These are phyloP conservation scores for Gavia stellata DNA, from an alignment of 2,113 vertebrate species.

Conservation along the genomic window DNA sequence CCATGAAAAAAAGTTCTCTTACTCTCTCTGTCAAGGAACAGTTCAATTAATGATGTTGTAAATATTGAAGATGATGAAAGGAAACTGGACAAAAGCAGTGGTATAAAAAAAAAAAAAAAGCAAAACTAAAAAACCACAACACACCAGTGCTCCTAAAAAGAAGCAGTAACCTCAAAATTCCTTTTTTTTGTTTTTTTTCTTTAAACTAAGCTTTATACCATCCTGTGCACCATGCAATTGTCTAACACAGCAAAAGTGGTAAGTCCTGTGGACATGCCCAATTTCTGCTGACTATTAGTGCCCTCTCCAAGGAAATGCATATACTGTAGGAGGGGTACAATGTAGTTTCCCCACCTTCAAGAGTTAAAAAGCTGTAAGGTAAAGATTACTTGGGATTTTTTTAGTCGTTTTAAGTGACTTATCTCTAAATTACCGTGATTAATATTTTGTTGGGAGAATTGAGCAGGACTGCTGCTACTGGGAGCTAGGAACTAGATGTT, in stretches of 20 bases:
- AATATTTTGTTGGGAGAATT: background rate
- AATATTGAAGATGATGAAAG: background rate
- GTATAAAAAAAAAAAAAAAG: background rate
- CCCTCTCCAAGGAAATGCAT: background rate
- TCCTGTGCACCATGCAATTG: background rate
- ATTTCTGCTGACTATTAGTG: background rate
- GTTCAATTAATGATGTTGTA: background rate
- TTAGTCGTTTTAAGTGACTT: background rate
- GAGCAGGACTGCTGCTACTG: background rate
- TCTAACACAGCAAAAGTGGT: background rate
- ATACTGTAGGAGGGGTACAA: background rate
- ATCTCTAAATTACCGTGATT: background rate
- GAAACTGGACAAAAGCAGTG: background rate
- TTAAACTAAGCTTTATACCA: background rate
- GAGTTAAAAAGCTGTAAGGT: background rate
- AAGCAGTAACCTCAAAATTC: background rate
- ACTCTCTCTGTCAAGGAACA: background rate
- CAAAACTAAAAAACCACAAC: background rate
- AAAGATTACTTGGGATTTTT: background rate
- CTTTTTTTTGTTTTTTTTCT: background rate
- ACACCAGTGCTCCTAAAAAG: background rate
- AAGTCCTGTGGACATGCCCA: background rate
- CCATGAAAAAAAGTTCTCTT: background rate
- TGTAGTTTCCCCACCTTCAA: background rate
- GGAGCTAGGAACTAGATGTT: background rate